Base-by-base conservation (phyloP, 2,888 invertebrate species). In the Limnephilus lunatus region DNA sequence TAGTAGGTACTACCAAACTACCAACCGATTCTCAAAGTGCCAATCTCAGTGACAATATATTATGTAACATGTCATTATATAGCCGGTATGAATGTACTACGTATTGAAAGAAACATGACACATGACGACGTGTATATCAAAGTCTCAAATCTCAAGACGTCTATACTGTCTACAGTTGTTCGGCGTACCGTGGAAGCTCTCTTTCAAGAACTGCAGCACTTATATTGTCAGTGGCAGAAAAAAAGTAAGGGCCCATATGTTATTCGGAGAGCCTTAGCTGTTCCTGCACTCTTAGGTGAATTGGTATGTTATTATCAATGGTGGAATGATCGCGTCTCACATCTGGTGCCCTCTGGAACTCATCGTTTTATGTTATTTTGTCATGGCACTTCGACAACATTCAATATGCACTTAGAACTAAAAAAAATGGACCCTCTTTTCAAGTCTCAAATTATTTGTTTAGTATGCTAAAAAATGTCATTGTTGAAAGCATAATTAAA, bases 171-270 rank as follows among this genome's bases (percentile, higher is more conserved):
- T 68, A 83, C 44, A 44, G 44, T 86, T 86, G 44, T 48, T 48
- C 86, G 86, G 44, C 86, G 86, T 86, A 86, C 39, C 86, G 86
- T 68, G 88, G 88, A 82, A 82, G 48, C 90, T 68, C 88, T 44
- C 53, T 32, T 82, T 88, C 53, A 85, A 83, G 90, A 89, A 90
- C 85, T 89, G 92, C 92, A 93, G 92, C 25, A 53, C 53, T 93
- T 92, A 93, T 92, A 89, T 44, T 93, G 93, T 93, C 93, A 92
- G 81, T 91, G 68, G 68, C 68, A 68, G 7, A 68, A 90, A 91
- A 91, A 89, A 85, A 87, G 85, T 81, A 90, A 92, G 89, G 85
- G 88, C 90, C 92, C 93, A 93, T 93, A 92, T 93, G 93, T 44
- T 92, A 48, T n/a, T 53, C 87, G 91, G 48, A 91, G 44, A 25